phyloP scores from a whole-genome alignment of 2,797 vertebrate species.

The Nyctalus aviator region DNA sequence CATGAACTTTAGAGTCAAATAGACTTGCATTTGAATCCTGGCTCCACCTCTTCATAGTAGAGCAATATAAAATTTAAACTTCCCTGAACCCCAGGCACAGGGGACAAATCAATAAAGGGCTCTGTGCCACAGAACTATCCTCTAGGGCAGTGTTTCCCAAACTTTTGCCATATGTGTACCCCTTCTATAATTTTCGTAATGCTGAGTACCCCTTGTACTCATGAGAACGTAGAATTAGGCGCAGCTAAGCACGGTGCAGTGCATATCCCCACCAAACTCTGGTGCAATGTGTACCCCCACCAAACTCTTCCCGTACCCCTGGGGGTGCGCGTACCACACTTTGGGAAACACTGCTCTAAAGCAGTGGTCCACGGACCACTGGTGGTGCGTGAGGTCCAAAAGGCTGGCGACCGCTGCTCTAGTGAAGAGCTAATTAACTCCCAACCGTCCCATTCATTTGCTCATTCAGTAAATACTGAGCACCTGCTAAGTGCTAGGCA shows the following conservation, averaged over 20 bases:
- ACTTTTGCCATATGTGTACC: no score
- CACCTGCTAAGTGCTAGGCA: neutral
- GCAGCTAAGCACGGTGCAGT: no score
- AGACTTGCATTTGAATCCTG: conserved; percentile 61
- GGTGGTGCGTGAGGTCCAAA: no score
- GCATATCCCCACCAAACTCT: no score
- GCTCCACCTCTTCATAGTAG: conserved; percentile 44
- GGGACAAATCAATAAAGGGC: neutral
- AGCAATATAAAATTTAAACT: neutral
- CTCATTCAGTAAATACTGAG: neutral
- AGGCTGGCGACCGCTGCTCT: neutral
- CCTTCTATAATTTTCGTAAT: no score
- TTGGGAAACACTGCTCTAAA: no score
- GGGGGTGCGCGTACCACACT: no score
- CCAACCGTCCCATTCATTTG: neutral
- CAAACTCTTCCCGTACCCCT: no score
- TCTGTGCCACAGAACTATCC: neutral
- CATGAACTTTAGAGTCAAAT: conserved; percentile 75
- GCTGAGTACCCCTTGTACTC: no score
- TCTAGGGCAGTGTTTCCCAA: neutral
- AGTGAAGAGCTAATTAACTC: neutral
- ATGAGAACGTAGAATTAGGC: no score
- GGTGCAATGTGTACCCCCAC: no score
- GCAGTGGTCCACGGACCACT: no score
- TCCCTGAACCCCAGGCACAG: neutral